A percentile compares a stretch with the other conserved stretches of the same genome.
phyloP scores from a whole-genome alignment of 2,888 invertebrate genomes.

The Andrena bucephala region DNA sequence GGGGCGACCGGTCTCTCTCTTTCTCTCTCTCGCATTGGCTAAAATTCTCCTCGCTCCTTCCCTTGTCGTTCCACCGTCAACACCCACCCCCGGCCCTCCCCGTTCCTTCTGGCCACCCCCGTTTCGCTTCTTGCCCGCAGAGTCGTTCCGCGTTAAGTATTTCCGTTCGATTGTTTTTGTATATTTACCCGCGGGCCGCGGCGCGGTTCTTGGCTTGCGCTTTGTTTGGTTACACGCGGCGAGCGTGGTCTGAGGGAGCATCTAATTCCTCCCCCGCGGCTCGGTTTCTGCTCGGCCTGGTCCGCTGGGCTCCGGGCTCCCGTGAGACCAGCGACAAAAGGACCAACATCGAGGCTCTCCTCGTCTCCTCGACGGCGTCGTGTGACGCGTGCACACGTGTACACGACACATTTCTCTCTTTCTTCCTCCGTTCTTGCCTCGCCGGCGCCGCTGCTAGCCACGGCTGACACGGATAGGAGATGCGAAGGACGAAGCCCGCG shows the following conservation, averaged over 20 bases:
- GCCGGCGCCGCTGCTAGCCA: too few species aligned
- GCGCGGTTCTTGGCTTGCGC: constrained; percentile 21
- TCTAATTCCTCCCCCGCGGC: constrained; percentile 3
- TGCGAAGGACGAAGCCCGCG: constrained; percentile 52
- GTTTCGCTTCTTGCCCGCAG: constrained; percentile 2
- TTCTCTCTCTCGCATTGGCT: constrained; percentile 49
- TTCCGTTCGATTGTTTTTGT: constrained; percentile 60
- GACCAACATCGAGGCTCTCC: not conserved
- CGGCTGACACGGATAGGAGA: constrained; percentile 51
- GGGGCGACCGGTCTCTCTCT: constrained; percentile 40
- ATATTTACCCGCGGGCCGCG: constrained; percentile 41
- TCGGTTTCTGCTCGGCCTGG: constrained; percentile 10
- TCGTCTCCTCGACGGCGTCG: constrained; percentile 25
- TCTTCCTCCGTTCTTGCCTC: constrained; percentile 14
- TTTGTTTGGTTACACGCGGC: constrained; percentile 48
- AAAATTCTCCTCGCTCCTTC: constrained; percentile 53
- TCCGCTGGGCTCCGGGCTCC: too few species aligned
- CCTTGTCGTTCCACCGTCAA: constrained; percentile 19
- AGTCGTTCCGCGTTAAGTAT: constrained; percentile 48
- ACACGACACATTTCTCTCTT: constrained; percentile 33
- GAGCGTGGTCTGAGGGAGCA: constrained; percentile 13
- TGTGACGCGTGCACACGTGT: constrained; percentile 49
- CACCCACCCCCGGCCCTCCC: constrained; percentile 13
- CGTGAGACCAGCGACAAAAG: constrained; percentile 22
- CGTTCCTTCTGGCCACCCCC: constrained; percentile 1